These are phyloP conservation scores for Lydus trimaculatus DNA, from an alignment of 2,888 invertebrate species.

Conservation along the genomic window DNA sequence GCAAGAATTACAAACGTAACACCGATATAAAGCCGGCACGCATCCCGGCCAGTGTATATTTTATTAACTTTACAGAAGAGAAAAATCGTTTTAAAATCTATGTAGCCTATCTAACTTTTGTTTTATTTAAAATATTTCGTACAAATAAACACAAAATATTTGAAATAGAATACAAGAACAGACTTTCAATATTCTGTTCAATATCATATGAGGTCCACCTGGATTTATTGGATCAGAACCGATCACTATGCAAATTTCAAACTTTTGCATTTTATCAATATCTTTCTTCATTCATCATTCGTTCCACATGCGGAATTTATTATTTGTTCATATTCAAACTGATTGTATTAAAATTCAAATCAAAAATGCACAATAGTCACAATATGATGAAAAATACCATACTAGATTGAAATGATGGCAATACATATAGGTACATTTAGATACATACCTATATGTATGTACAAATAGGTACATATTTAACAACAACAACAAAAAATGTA, in stretches of 20 bases:
- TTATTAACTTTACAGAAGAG: neutral
- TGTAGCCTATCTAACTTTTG: no score
- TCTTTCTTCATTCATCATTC: neutral
- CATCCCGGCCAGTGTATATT: neutral
- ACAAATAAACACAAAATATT: neutral
- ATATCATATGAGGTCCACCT: neutral
- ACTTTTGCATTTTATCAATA: neutral
- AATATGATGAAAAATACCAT: neutral
- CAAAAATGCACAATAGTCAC: neutral
- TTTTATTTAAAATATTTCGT: no score
- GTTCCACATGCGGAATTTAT: neutral
- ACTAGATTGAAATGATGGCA: neutral
- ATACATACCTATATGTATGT: no score
- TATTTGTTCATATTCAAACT: neutral
- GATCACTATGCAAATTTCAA: constrained; percentile 9
- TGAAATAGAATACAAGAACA: neutral
- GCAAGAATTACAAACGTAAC: constrained; percentile 3
- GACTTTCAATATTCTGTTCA: neutral
- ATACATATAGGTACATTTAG: neutral
- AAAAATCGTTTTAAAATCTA: no score
- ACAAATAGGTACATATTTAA: no score
- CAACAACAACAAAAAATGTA: neutral
- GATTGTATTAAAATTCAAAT: neutral
- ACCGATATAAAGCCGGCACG: neutral
- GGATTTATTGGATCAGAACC: neutral